These are phyloP conservation scores for Spicauda simplicius DNA, from an alignment of 2,888 invertebrate genomes.

Conservation along the genomic window DNA sequence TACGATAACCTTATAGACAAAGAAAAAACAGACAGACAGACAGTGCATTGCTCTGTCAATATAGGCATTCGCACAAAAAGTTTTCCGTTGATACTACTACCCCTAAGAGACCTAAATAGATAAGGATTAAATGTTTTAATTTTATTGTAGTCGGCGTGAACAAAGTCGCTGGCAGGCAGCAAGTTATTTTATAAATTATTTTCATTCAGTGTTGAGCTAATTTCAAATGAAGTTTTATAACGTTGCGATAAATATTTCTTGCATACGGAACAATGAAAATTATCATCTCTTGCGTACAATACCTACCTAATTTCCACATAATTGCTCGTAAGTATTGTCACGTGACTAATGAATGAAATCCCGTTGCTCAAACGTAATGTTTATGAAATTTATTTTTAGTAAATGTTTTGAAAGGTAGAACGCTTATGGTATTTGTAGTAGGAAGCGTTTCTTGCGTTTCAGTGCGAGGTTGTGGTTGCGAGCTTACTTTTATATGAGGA, in stretches of 20 bases:
- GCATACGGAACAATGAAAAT: constrained; percentile 31
- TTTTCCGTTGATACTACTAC: too few relatives aligned
- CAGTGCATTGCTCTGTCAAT: too few relatives aligned
- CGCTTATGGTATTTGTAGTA: too few relatives aligned
- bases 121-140: too few relatives aligned
- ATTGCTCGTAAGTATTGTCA: constrained; percentile 27
- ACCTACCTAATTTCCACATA: constrained; percentile 36
- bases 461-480: too few relatives aligned
- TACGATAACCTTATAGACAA: too few relatives aligned
- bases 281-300: neutral
- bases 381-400: neutral
- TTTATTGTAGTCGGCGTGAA: neutral
- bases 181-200: neutral
- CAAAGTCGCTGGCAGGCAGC: neutral
- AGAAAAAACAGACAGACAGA: too few relatives aligned
- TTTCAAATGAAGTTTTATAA: neutral
- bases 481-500: too few relatives aligned
- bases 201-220: neutral
- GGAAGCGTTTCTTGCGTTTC: too few relatives aligned
- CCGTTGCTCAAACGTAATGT: constrained; percentile 19
- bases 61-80: too few relatives aligned
- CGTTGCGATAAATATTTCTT: neutral
- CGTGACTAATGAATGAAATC: constrained; percentile 25
- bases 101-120: too few relatives aligned
- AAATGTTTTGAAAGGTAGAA: neutral